Conservation (phyloP, 2,113 vertebrate genomes). For the Herpailurus yagouaroundi region DNA sequence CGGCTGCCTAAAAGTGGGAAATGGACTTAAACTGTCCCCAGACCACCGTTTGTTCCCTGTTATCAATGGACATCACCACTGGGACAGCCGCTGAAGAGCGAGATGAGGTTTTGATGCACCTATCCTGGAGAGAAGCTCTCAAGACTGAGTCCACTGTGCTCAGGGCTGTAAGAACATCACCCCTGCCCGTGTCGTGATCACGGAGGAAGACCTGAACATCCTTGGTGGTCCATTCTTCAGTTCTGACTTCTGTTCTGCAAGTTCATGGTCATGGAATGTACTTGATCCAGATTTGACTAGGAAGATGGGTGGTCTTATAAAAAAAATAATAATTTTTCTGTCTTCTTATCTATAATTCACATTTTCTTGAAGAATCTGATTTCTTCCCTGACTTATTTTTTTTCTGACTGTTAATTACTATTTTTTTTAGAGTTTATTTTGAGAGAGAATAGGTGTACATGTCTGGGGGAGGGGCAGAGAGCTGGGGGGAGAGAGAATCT, state of each 20-base stretch:
- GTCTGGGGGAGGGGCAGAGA: too few relatives aligned
- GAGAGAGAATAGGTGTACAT: too few relatives aligned
- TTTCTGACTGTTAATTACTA: neutral
- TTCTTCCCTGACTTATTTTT: neutral
- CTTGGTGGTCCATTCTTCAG: neutral
- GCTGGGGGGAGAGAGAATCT: too few relatives aligned
- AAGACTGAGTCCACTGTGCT: neutral
- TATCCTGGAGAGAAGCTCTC: neutral
- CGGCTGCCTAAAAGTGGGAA: neutral
- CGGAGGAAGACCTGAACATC: neutral
- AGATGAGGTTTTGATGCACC: neutral
- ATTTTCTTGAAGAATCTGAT: conserved; percentile 41
- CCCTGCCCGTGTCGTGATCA: neutral
- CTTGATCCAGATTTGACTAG: conserved; percentile 53
- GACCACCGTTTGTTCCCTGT: too few relatives aligned
- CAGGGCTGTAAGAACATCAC: neutral
- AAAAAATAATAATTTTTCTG: neutral
- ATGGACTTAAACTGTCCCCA: too few relatives aligned
- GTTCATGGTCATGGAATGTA: neutral
- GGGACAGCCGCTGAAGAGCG: too few relatives aligned
- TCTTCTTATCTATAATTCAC: conserved; percentile 18
- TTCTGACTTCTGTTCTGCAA: neutral
- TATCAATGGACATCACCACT: neutral
- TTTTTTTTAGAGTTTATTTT: neutral
- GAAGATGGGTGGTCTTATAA: neutral